phyloP scores from a whole-genome alignment of 2,888 invertebrate species.

The Trissonchulus sp. region DNA sequence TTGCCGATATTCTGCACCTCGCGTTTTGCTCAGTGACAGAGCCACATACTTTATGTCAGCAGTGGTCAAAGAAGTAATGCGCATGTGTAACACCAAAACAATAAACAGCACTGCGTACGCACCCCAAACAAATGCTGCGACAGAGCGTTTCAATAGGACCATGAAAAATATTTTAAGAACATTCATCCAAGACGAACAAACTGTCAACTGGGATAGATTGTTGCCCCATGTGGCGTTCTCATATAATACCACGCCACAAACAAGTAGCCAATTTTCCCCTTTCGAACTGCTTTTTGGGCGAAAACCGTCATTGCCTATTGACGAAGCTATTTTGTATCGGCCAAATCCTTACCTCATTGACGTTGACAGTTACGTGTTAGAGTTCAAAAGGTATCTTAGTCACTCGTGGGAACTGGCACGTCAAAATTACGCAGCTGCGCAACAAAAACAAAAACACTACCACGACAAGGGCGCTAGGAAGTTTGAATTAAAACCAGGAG shows the following conservation, averaged over 20 bases:
- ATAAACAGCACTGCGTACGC: neutral
- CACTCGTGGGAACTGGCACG: neutral
- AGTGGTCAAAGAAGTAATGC: neutral
- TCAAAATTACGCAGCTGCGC: neutral
- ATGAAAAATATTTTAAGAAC: neutral
- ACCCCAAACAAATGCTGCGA: too few species aligned
- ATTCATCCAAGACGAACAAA: neutral
- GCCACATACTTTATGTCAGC: neutral
- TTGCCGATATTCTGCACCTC: neutral
- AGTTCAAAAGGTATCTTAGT: too few species aligned
- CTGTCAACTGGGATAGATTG: slow-evolving; percentile 9
- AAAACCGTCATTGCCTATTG: too few species aligned
- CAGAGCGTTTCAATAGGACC: too few species aligned
- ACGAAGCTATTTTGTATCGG: too few species aligned
- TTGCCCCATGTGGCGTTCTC: neutral
- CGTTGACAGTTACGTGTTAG: too few species aligned
- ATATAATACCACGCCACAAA: too few species aligned
- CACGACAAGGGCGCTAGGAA: too few species aligned
- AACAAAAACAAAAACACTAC: slow-evolving; percentile 1
- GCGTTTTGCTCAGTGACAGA: neutral
- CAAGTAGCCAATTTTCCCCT: too few species aligned
- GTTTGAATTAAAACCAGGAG: too few species aligned
- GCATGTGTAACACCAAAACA: neutral
- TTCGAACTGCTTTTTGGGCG: too few species aligned
- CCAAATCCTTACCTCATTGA: too few species aligned